phyloP scores from a whole-genome alignment of 1,140 invertebrate species.

The Drosophila takahashii region DNA sequence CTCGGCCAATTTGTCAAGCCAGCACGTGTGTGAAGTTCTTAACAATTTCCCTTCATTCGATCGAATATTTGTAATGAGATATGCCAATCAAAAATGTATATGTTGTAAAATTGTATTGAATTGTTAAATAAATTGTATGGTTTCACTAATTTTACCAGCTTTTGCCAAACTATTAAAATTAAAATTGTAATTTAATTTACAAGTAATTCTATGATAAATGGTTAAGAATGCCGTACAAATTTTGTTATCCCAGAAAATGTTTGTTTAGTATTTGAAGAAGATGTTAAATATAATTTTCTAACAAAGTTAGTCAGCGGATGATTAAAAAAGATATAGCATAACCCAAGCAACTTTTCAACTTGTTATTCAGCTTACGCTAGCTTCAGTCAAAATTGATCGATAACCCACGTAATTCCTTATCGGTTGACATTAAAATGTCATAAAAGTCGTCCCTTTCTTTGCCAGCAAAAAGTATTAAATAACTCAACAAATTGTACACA shows the following conservation, averaged over 20 bases:
- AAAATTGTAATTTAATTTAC: no score
- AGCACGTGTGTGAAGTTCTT: slow-evolving; percentile 27
- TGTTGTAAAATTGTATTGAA: neutral
- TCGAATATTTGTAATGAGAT: slow-evolving; percentile 3
- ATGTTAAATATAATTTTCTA: no score
- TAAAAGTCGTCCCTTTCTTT: neutral
- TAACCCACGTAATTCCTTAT: neutral
- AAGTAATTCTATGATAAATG: no score
- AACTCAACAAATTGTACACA: slow-evolving; percentile 51
- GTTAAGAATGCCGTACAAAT: no score
- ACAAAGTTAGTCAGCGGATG: no score
- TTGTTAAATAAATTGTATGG: neutral
- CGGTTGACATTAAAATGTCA: neutral
- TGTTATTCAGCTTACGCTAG: neutral
- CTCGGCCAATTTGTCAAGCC: slow-evolving; percentile 56
- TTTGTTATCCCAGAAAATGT: no score
- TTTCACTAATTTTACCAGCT: no score
- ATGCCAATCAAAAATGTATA: slow-evolving; percentile 3
- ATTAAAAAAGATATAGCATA: neutral
- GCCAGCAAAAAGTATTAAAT: slow-evolving; percentile 38
- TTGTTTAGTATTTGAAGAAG: no score
- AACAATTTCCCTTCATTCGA: neutral
- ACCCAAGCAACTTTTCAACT: neutral
- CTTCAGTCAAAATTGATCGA: slow-evolving; percentile 2
- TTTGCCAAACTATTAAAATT: no score